Evolutionary conservation across 2,888 invertebrate genomes (phyloP).

Genomic region (Xestia rhomboidea): DNA sequence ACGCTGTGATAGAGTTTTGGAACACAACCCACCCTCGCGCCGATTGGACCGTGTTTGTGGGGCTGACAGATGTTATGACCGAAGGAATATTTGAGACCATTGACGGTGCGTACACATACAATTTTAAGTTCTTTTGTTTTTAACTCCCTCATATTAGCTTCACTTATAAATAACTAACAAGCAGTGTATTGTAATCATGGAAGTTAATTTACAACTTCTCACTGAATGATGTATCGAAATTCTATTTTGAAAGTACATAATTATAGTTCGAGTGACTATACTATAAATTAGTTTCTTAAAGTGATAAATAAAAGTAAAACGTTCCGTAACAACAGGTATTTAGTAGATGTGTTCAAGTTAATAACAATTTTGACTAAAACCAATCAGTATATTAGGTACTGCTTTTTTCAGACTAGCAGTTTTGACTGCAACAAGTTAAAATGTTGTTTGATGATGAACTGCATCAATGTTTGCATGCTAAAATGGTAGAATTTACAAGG

Average conservation of each 20-base stretch:
- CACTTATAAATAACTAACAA: not conserved
- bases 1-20: conserved; percentile 22
- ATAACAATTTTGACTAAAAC: not conserved
- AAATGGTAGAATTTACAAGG: too few species aligned
- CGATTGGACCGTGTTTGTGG: conserved; percentile 13
- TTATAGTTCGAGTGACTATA: not conserved
- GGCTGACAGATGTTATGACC: conserved; percentile 1
- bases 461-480: too few species aligned
- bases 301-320: not conserved
- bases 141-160: not conserved
- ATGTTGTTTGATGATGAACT: too few species aligned
- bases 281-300: not conserved
- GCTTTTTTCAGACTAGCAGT: not conserved
- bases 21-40: conserved; percentile 17
- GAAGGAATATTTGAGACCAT: conserved; percentile 22
- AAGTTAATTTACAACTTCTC: not conserved
- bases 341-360: not conserved
- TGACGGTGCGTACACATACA: conserved; percentile 5
- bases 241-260: too few species aligned
- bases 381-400: not conserved
- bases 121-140: not conserved
- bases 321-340: not conserved
- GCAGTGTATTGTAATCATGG: not conserved
- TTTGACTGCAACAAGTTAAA: not conserved
- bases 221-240: not conserved